Conservation (phyloP, 2,888 invertebrate species). For the Aethes cnicana region DNA sequence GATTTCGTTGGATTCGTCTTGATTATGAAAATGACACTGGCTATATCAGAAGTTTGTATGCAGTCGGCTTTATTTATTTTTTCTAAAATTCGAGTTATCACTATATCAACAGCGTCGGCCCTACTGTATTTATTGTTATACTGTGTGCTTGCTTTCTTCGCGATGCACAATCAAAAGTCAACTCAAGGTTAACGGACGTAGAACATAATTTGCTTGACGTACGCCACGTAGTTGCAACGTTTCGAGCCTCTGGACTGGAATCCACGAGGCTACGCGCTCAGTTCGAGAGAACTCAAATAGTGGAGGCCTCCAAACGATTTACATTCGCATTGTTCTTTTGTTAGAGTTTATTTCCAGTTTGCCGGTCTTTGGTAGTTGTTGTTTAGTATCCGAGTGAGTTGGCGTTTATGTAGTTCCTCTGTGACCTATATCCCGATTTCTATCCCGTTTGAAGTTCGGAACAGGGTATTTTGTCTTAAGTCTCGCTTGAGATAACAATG, state of each 20-base stretch:
- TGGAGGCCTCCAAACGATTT: constrained; percentile 39
- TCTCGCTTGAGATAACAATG: constrained; percentile 13
- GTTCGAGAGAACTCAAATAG: constrained; percentile 39
- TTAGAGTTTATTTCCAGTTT: constrained; percentile 44
- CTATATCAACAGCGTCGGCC: too few relatives aligned
- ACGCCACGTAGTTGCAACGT: constrained; percentile 45
- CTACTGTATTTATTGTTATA: too few relatives aligned
- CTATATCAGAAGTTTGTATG: too few relatives aligned
- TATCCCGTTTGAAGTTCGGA: constrained; percentile 20
- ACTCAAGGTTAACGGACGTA: constrained; percentile 42
- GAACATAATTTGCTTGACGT: constrained; percentile 52
- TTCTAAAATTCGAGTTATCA: too few relatives aligned
- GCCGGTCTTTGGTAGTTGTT: constrained; percentile 39
- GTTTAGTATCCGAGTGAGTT: constrained; percentile 49
- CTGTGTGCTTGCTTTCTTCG: constrained; percentile 23
- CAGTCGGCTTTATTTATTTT: too few relatives aligned
- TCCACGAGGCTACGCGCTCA: constrained; percentile 48
- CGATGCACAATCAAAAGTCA: constrained; percentile 47
- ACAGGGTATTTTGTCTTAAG: constrained; percentile 15
- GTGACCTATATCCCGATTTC: constrained; percentile 11
- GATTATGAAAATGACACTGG: too few relatives aligned
- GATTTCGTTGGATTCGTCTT: too few relatives aligned
- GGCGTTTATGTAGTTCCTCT: constrained; percentile 39
- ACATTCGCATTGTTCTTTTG: constrained; percentile 42
- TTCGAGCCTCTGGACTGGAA: constrained; percentile 45